Percentiles rank a stretch among this genome's conserved stretches.
Evolutionary conservation across 2,797 vertebrate genomes (phyloP).

Genomic region (Chlorospingus semifuscus): DNA sequence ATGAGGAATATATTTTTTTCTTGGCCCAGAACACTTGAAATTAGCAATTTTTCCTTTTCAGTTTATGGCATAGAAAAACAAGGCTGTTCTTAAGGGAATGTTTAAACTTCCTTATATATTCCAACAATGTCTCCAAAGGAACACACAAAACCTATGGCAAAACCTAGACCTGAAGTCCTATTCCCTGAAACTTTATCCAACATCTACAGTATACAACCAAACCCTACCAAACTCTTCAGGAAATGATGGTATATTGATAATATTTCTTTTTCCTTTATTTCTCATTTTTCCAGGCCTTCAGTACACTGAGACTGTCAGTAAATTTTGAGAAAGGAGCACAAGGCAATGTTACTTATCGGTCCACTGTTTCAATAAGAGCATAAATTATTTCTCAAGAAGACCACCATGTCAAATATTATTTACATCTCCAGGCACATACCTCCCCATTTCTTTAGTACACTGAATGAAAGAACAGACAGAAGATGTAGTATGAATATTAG

Average conservation of each 20-base stretch:
- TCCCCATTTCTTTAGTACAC: background rate
- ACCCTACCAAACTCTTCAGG: background rate
- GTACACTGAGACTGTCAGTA: background rate
- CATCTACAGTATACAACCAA: background rate
- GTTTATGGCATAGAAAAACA: background rate
- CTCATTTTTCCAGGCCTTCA: background rate
- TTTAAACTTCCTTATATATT: background rate
- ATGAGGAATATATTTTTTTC: background rate
- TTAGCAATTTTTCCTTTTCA: background rate
- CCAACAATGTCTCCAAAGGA: background rate
- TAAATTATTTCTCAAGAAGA: background rate
- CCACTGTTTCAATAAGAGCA: background rate
- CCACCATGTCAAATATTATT: background rate
- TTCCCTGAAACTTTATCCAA: background rate
- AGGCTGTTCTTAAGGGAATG: background rate
- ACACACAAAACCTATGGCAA: background rate
- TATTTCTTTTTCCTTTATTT: background rate
- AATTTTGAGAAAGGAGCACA: background rate
- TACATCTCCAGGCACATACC: background rate
- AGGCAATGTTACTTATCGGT: background rate
- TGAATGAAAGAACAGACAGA: background rate
- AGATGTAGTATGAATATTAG: background rate
- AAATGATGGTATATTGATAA: background rate
- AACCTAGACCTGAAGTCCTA: background rate
- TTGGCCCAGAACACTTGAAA: background rate